Percentiles rank a stretch among this genome's conserved stretches.
These are phyloP conservation scores for Diaphora mendica DNA, from an alignment of 2,888 invertebrate species.

Conservation along the genomic window DNA sequence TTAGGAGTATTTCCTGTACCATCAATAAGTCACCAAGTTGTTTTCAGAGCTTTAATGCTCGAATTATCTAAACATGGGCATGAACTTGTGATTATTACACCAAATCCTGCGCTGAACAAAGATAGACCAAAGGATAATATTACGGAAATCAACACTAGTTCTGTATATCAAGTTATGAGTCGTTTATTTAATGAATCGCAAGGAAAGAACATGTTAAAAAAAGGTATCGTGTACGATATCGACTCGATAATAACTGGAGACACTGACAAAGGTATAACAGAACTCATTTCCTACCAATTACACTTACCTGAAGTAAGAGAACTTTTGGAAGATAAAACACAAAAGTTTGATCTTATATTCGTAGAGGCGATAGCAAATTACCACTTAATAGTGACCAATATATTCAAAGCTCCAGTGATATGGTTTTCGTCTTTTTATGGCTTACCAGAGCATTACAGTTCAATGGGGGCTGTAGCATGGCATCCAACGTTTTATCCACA, in stretches of 20 bases:
- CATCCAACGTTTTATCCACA: conserved; percentile 50
- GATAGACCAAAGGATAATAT: conserved; percentile 25
- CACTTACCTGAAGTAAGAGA: conserved; percentile 35
- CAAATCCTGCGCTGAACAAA: conserved; percentile 58
- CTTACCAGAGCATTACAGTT: conserved; percentile 38
- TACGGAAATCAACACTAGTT: conserved; percentile 32
- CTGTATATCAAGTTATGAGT: conserved; percentile 22
- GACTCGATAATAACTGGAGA: conserved; percentile 17
- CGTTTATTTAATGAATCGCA: conserved; percentile 11
- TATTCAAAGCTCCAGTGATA: conserved; percentile 54
- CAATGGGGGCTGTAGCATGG: conserved; percentile 47
- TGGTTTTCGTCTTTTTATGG: conserved; percentile 52
- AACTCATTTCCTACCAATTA: conserved; percentile 25
- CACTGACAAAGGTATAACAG: conserved; percentile 13
- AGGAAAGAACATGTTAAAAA: conserved; percentile 23
- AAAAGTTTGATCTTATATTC: conserved; percentile 58
- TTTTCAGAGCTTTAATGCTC: conserved; percentile 60
- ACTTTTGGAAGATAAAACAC: conserved; percentile 48
- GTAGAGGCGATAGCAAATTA: conserved; percentile 47
- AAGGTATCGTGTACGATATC: conserved; percentile 38
- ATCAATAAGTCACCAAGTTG: conserved; percentile 70
- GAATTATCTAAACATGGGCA: conserved; percentile 69
- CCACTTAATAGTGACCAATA: conserved; percentile 46
- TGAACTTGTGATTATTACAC: conserved; percentile 63
- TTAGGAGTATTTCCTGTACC: conserved; percentile 64